Percentiles rank a stretch among this genome's conserved stretches.
Conservation (phyloP, 2,113 vertebrate genomes). For the Naja naja region DNA sequence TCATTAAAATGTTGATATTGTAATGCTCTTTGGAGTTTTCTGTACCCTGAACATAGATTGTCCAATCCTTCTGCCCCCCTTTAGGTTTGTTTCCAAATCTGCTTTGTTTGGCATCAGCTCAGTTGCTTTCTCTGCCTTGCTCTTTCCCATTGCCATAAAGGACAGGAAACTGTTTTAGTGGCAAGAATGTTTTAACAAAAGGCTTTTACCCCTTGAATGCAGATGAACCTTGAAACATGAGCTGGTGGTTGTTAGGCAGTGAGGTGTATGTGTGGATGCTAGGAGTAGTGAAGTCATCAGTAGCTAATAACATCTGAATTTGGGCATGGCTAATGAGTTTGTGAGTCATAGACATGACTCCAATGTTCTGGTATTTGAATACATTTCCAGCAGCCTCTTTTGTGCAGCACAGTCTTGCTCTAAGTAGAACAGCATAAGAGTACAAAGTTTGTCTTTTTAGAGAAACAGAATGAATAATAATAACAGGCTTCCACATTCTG, state of each 20-base stretch:
- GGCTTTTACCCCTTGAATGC: neutral
- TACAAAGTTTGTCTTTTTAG: neutral
- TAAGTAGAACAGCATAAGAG: neutral
- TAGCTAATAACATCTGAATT: neutral
- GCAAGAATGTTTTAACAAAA: constrained; percentile 21
- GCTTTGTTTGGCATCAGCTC: constrained; percentile 23
- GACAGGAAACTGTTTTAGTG: constrained; percentile 20
- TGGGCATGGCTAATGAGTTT: neutral
- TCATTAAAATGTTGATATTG: neutral
- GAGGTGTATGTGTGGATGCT: neutral
- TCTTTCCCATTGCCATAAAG: constrained; percentile 7
- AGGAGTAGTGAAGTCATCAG: rapidly evolving
- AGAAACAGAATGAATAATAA: neutral
- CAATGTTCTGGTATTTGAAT: neutral
- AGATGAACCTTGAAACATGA: neutral
- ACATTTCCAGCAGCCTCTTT: neutral
- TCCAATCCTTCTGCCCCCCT: neutral
- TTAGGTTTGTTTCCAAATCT: neutral
- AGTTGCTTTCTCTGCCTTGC: neutral
- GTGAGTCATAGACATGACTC: constrained; percentile 24
- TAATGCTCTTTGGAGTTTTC: neutral
- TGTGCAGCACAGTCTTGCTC: neutral
- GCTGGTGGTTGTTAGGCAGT: neutral
- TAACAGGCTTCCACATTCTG: neutral
- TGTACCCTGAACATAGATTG: neutral